Evolutionary conservation across 2,113 vertebrate genomes (phyloP).

Genomic region (Cyanistes caeruleus): DNA sequence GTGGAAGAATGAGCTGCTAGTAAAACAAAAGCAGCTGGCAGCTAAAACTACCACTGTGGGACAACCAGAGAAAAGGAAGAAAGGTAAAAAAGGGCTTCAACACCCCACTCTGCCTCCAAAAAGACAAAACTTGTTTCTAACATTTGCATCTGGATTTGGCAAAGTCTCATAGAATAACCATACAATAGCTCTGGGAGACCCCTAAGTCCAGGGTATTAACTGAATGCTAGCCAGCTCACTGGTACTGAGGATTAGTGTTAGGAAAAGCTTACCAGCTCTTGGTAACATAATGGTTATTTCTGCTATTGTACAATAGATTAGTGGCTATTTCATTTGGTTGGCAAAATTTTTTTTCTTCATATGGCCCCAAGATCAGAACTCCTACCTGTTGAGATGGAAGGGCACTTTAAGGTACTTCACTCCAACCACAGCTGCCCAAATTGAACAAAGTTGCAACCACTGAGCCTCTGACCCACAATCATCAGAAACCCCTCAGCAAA

Average conservation of each 20-base stretch:
- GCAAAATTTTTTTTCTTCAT: not conserved
- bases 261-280: not conserved
- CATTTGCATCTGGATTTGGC: not conserved
- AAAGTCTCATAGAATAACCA: not conserved
- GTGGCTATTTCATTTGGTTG: not conserved
- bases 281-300: not conserved
- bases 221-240: not conserved
- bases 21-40: not conserved
- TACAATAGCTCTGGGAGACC: not conserved
- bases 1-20: not conserved
- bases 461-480: not conserved
- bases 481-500: not conserved
- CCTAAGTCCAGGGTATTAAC: not conserved
- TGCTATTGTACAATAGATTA: not conserved
- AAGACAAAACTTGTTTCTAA: not conserved
- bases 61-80: not conserved
- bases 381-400: not conserved
- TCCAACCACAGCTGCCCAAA: not conserved
- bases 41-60: not conserved
- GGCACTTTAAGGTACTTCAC: not conserved
- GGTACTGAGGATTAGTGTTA: accelerated
- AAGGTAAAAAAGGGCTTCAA: not conserved
- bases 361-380: not conserved
- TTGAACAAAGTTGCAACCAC: not conserved
- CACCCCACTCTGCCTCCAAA: accelerated